Base-by-base conservation (phyloP, 2,888 invertebrate genomes). In the Fragum sueziense region DNA sequence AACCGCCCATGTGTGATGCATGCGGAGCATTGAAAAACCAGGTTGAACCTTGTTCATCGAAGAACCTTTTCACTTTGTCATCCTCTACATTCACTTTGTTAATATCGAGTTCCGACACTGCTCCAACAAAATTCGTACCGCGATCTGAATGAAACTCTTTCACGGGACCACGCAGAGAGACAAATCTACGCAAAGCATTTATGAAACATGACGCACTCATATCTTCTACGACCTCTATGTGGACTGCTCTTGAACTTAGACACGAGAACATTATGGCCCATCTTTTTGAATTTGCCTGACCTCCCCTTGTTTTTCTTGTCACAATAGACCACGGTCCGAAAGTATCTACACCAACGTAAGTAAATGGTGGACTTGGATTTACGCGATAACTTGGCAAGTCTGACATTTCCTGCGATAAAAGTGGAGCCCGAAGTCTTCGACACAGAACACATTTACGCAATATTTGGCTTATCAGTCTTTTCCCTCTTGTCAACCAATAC, bases 401-500 rank as follows among this genome's bases (percentile, higher is more conserved):
- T 17, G 41, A 41, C 41, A 41, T 41, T 41, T 41, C 17, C 11
- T 41, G 9, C 17, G 9, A 17, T 41, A 11, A 11, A 11, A 11
- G 41, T 41, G 41, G 41, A 11, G 41, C 11, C 4, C 62, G 27
- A 29, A 62, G 62, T 25, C 29, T 62, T 31, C 62, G 17, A 31
- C 62, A 62, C 33, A 14, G 17, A 22, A 65, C 37, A 65, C 34
- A 34, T 17, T 14, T 29, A 62, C 11, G 17, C 11, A 62, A 11
- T 31, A 62, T 29, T 14, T 9, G 9, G n/a, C 31, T 41, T 41
- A 57, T 57, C 22, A 17, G 57, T 22, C 57, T 57, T 29, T 51
- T 54, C 1, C 54, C 25, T 29, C 31, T 51, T 4, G 33, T 70
- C 3, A 71, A 6, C 71, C 71, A 71, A 22, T 22, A 71, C 17